Evolutionary conservation across 2,797 vertebrate genomes (phyloP).

Genomic region (Rhynchonycteris naso): DNA sequence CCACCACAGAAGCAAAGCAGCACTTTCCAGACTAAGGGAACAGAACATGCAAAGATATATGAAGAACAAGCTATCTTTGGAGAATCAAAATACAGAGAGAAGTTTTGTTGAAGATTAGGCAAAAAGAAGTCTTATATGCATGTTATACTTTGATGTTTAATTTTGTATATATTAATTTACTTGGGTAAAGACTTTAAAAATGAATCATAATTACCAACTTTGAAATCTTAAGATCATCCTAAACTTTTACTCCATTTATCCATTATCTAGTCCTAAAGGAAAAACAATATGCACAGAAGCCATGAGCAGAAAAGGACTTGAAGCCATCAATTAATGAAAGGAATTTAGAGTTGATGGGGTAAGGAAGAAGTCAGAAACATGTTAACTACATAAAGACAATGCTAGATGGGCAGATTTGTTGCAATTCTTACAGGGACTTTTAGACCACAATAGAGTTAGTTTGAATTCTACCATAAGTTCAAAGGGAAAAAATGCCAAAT

Average conservation of each 20-base stretch:
- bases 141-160: no score
- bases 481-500: constrained; percentile 8
- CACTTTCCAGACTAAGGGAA: no score
- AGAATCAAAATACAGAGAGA: no score
- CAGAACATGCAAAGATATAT: no score
- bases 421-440: neutral
- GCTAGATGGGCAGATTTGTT: neutral
- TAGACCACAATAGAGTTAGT: neutral
- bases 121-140: no score
- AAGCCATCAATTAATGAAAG: constrained; percentile 4
- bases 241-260: neutral
- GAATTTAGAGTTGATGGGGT: neutral
- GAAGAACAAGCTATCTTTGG: no score
- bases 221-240: no score
- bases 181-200: no score
- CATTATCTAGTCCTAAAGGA: constrained; percentile 9
- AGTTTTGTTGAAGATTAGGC: no score
- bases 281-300: neutral
- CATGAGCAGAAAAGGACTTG: neutral
- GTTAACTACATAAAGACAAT: neutral
- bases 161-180: no score
- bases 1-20: no score
- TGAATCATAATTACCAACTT: no score
- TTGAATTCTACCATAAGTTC: neutral
- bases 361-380: neutral